A percentile compares a stretch with the other conserved stretches of the same genome.
Evolutionary conservation across 2,888 invertebrate genomes (phyloP).

Genomic region (Drosophila barbarae): DNA sequence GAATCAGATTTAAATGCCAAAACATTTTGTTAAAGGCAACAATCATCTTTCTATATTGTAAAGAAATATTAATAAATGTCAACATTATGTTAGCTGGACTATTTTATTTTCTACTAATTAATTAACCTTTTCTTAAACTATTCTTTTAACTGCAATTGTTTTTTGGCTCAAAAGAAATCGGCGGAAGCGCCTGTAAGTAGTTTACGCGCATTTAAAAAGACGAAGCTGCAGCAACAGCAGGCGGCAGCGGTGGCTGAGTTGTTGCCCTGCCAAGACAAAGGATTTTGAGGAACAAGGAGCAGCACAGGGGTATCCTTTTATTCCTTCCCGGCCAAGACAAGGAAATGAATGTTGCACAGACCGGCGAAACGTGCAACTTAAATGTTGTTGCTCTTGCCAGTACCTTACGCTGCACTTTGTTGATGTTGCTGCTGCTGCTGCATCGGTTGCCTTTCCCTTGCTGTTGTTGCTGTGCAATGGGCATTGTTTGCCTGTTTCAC

Average conservation of each 20-base stretch:
- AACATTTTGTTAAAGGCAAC: too few species aligned
- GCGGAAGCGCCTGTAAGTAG: conserved; percentile 65
- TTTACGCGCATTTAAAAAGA: conserved; percentile 67
- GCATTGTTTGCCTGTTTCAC: conserved; percentile 67
- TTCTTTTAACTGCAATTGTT: conserved; percentile 14
- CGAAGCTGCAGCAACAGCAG: conserved; percentile 24
- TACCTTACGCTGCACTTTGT: conserved; percentile 52
- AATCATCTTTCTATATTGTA: not conserved
- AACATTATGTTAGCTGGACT: not conserved
- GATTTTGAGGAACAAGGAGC: conserved; percentile 3
- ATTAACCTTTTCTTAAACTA: not conserved
- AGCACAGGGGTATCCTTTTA: conserved; percentile 12
- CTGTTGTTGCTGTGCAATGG: conserved; percentile 46
- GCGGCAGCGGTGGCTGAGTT: conserved; percentile 9
- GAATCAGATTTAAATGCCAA: not conserved
- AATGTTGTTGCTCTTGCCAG: conserved; percentile 21
- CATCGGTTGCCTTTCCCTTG: conserved; percentile 13
- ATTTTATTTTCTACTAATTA: not conserved
- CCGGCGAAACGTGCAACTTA: conserved; percentile 54
- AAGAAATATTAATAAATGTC: not conserved
- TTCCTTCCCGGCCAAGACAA: conserved; percentile 39
- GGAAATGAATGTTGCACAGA: conserved; percentile 69
- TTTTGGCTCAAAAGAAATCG: conserved; percentile 30
- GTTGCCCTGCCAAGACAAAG: conserved; percentile 40
- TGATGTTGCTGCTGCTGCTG: conserved; percentile 9